Conservation (phyloP, 2,113 vertebrate genomes). For the Laterallus jamaicensis region DNA sequence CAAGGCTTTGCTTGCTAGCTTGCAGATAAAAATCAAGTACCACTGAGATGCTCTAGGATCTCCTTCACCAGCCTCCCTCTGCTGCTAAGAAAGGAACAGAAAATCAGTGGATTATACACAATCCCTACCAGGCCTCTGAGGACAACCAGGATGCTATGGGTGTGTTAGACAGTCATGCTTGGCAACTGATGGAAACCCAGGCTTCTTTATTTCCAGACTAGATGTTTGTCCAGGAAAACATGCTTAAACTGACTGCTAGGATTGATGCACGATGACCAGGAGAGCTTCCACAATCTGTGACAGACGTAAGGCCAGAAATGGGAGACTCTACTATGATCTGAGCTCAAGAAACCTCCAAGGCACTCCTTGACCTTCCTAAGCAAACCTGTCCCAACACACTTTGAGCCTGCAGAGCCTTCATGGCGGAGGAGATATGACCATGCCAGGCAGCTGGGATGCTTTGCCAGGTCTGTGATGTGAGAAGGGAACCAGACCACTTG, state of each 20-base stretch:
- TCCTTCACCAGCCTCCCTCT: neutral
- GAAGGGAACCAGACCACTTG: neutral
- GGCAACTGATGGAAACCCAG: neutral
- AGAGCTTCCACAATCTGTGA: neutral
- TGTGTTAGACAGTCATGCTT: neutral
- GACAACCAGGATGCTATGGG: neutral
- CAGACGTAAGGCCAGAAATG: neutral
- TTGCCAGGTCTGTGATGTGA: neutral
- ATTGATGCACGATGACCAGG: neutral
- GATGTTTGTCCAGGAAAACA: neutral
- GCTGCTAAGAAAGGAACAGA: neutral
- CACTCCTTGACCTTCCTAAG: neutral
- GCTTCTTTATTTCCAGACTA: neutral
- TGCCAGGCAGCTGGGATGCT: neutral
- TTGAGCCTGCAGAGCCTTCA: accelerated
- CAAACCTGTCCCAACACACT: neutral
- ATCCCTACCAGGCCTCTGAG: neutral
- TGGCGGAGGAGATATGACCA: neutral
- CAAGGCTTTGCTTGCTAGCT: neutral
- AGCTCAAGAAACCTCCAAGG: neutral
- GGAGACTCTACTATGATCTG: neutral
- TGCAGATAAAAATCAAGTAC: neutral
- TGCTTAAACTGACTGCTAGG: neutral
- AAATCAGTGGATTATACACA: accelerated
- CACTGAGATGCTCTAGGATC: neutral